Base-by-base conservation (phyloP, 2,797 vertebrate genomes). In the Paratrypauchen microcephalus region DNA sequence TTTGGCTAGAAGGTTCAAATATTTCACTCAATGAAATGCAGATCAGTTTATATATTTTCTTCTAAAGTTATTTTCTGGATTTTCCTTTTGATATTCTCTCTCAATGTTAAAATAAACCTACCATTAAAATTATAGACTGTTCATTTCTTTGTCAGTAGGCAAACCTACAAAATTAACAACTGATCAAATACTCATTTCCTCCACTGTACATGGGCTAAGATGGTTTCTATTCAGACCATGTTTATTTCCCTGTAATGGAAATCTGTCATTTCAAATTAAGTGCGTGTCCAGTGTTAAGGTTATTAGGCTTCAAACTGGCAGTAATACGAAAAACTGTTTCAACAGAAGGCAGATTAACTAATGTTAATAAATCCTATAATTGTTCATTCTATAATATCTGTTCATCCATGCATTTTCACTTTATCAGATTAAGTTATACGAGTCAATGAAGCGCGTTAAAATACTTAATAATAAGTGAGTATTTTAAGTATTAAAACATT, bases 401-500 rank as follows among this genome's bases (percentile, higher is more conserved):
- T 54, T 67, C 66, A 60, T 62, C 41, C 41, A 45, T 55, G 45
- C 57, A 68, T 75, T 65, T 70, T 52, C 61, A 24, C 66, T 21
- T 2, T 52, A 23, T 58, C 75, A 65, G 45, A 65, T 65, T 50
- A 50, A 9, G 73, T 69, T 52, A 66, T 58, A 52, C 73, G 47
- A 85, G 56, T 26, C 58, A 80, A 48, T 54, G 73, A 81, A 78
- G 74, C 79, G 63, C 77, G 72, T 62, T 72, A 70, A 78, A 87
- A 79, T 58, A 79, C 60, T 77, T n/a, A n/a, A n/a, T n/a, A n/a
- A n/a, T n/a, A n/a, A n/a, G n/a, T n/a, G n/a, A n/a, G n/a, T n/a
- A n/a, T n/a, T n/a, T n/a, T 26, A 26, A 26, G 24, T 26, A 26
- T 26, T 26, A 1, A 82, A 88, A 56, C 86, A 82, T 84, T 28